Conservation (phyloP, 1,140 invertebrate genomes). For the Mylabris phalerata region DNA sequence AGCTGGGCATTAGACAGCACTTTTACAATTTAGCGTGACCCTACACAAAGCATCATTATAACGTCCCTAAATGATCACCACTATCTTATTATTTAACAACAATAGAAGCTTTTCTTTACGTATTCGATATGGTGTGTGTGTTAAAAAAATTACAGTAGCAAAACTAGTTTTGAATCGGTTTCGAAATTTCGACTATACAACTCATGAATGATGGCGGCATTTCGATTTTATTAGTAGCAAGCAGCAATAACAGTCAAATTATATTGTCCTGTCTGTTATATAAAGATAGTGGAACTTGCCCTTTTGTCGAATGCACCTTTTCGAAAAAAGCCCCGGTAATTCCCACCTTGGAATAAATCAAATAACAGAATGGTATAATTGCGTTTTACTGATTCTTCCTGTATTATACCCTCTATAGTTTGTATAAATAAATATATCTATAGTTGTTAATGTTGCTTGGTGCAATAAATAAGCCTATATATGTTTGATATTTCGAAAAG, state of each 20-base stretch:
- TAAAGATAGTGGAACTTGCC: conserved; percentile 6
- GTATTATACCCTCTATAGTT: not conserved
- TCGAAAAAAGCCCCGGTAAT: conserved; percentile 19
- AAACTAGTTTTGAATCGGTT: too few relatives aligned
- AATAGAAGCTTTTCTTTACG: conserved; percentile 9
- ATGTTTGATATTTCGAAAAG: conserved; percentile 22
- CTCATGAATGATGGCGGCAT: too few relatives aligned
- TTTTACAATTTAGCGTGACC: conserved; percentile 20
- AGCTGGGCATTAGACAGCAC: conserved; percentile 20
- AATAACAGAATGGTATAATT: conserved; percentile 26
- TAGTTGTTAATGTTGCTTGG: conserved; percentile 18
- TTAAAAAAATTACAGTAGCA: too few relatives aligned
- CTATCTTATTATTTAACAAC: conserved; percentile 18
- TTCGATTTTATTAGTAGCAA: too few relatives aligned
- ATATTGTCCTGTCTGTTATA: not conserved
- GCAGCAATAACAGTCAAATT: not conserved
- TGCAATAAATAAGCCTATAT: conserved; percentile 21
- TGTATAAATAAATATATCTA: conserved; percentile 21
- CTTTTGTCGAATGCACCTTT: conserved; percentile 19
- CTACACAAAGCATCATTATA: conserved; percentile 20
- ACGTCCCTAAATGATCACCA: conserved; percentile 19
- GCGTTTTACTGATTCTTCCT: conserved; percentile 25
- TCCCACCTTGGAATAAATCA: conserved; percentile 22
- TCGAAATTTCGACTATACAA: too few relatives aligned
- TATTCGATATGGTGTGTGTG: too few relatives aligned